Evolutionary conservation across 2,797 vertebrate genomes (phyloP), one percentile per base, ranked within the genome.

Genomic region (Aythya fuligula): DNA sequence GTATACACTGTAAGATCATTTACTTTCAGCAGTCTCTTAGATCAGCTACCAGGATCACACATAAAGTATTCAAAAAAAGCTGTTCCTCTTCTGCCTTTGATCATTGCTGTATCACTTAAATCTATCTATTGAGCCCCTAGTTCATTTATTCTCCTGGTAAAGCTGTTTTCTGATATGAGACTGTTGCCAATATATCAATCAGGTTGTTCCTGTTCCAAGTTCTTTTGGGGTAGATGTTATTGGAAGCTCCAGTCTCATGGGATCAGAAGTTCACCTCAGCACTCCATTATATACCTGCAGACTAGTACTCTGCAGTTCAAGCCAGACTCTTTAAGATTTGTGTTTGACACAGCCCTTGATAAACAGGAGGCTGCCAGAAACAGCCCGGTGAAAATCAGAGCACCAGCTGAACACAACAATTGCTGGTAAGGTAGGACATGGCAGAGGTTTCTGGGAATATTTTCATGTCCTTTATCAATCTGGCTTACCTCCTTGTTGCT

Each of bases 401-500:
- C 28, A 67, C 5, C 1, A 2, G 9, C 24, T 72, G 81, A 90
- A 87, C 38, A 45, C 9, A 87, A 45, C 91, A 79, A 76, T 24
- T 79, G 49, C 34, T 61, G 38, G 21, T 53, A 81, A 86, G 28
- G 54, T n/a, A 69, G 78, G 28, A 91, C 61, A 89, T 22, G 64
- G 69, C 11, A 67, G 71, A 80, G 43, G 15, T 66, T 94, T 94
- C 49, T 89, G 72, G 66, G 89, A 69, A 65, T 87, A 77, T 85
- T 95, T 91, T 90, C 90, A 45, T 65, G 49, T 89, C 70, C 49
- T 91, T 45, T 70, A 8, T 72, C 85, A 93, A 77, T 64, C 51
- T 32, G 58, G 30, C 67, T 95, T 73, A 94, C 43, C 56, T 87
- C 28, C 27, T 54, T 60, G 5, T 65, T 0, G 0, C 53, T 85